Evolutionary conservation across 2,888 invertebrate species (phyloP).

Genomic region (Melieria picta): DNA sequence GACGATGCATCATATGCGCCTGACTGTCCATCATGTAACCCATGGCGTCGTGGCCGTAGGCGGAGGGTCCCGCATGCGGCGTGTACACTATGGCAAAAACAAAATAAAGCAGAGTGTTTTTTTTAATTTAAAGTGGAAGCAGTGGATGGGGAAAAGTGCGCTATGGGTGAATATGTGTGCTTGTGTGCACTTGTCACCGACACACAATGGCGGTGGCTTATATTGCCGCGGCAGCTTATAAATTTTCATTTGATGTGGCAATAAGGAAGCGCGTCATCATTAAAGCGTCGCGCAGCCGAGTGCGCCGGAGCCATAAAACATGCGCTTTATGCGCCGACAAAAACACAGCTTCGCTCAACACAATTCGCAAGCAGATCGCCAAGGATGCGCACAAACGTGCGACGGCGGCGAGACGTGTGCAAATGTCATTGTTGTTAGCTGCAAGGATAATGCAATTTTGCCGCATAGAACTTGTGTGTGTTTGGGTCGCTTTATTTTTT

Average conservation of each 20-base stretch:
- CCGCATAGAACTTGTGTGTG: conserved; percentile 28
- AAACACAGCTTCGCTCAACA: neutral
- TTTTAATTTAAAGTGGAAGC: neutral
- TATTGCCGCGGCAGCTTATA: conserved; percentile 15
- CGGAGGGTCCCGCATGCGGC: conserved; percentile 94
- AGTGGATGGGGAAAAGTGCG: neutral
- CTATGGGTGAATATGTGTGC: neutral
- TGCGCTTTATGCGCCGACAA: conserved; percentile 21
- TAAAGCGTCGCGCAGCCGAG: conserved; percentile 1
- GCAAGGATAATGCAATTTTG: conserved; percentile 38
- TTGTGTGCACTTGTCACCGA: neutral
- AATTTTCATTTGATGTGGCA: conserved; percentile 29
- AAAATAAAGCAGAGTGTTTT: neutral
- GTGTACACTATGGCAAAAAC: conserved; percentile 76
- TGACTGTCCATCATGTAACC: conserved; percentile 99
- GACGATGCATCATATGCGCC: conserved; percentile 95
- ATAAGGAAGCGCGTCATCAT: conserved; percentile 28
- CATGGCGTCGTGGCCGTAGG: conserved; percentile 97
- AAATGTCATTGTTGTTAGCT: conserved; percentile 21
- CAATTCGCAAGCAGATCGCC: neutral
- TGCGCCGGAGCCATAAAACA: conserved; percentile 22
- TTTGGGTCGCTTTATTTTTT: conserved; percentile 6
- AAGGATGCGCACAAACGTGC: neutral
- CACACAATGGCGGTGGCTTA: neutral
- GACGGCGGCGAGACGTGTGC: neutral